Evolutionary conservation across 1,140 invertebrate species (phyloP).

Genomic region (Copidosoma floridanum): DNA sequence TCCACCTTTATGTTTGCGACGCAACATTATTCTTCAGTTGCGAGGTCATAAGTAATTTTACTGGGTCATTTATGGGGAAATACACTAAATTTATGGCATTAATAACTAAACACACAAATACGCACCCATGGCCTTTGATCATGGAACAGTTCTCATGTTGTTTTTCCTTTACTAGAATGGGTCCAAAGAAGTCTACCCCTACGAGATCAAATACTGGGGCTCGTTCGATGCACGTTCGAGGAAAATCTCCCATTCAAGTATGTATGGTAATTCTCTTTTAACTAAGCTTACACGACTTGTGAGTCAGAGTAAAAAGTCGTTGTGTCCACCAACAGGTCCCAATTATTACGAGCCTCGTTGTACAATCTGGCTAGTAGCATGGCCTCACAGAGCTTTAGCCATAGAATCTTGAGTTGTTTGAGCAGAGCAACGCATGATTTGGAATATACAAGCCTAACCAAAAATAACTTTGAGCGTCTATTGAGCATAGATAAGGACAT

Average conservation of each 20-base stretch:
- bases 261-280: constrained; percentile 9
- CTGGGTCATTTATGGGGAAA: no score
- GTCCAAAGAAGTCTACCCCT: constrained; percentile 6
- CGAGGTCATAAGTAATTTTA: no score
- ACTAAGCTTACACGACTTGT: neutral
- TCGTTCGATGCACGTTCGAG: neutral
- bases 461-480: neutral
- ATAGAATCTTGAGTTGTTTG: neutral
- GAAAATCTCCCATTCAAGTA: constrained; percentile 25
- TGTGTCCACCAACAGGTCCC: neutral
- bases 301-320: constrained; percentile 9
- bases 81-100: no score
- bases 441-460: neutral
- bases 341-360: neutral
- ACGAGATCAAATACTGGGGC: constrained; percentile 10
- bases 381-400: constrained; percentile 17
- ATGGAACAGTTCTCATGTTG: neutral
- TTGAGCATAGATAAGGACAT: constrained; percentile 3
- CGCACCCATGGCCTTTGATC: neutral
- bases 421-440: constrained; percentile 20
- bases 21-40: no score
- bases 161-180: neutral
- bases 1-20: no score
- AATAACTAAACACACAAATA: no score
- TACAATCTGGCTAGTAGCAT: constrained; percentile 2